Base-by-base conservation (phyloP, 2,113 vertebrate genomes). In the Oryzias woworae region DNA sequence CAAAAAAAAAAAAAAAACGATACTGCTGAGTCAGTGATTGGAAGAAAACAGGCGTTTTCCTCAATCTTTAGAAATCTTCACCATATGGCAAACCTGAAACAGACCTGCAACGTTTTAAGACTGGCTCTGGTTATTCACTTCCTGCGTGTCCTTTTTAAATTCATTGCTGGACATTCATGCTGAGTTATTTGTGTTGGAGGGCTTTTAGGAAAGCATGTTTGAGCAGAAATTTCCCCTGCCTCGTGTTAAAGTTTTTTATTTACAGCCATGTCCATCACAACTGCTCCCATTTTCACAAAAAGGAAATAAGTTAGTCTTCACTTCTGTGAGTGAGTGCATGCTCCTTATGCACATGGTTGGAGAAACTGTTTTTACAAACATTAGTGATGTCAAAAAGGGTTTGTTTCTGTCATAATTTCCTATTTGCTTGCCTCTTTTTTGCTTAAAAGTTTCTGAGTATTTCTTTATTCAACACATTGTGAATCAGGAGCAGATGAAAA, bases 21-120 rank as follows among this genome's bases (percentile, higher is more conserved):
- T 78, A 83, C 73, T 24, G 82, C 82, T 82, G 83, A 87, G 78
- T 88, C 82, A 82, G 76, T 78, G 78, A 87, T 78, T 78, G 63
- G 75, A 81, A 79, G 80, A 56, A 58, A 51, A 28, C 53, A 74
- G 66, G 70, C 56, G 20, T 79, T 76, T 71, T 71, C 31, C 31
- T 36, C 7, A 75, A 50, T 70, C 26, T 5, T 28, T 0, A 28
- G 18, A 82, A 81, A 68, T 69, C 54, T 76, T 84, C 82, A 80
- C 73, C 81, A 85, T 83, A 76, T 85, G 80, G 78, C 73, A 72
- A 82, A 83, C 76, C 66, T 69, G 55, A 59, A 85, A 70, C 69
- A 17, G 5, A 45, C 62, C 62, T 47, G 53, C 24, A 62, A 43
- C 22, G 36, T 52, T 69, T 22, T n/a, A 58, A 56, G 28, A 22